Base-by-base conservation (phyloP, 1,140 invertebrate species). In the Pseudobourletiella spinata region DNA sequence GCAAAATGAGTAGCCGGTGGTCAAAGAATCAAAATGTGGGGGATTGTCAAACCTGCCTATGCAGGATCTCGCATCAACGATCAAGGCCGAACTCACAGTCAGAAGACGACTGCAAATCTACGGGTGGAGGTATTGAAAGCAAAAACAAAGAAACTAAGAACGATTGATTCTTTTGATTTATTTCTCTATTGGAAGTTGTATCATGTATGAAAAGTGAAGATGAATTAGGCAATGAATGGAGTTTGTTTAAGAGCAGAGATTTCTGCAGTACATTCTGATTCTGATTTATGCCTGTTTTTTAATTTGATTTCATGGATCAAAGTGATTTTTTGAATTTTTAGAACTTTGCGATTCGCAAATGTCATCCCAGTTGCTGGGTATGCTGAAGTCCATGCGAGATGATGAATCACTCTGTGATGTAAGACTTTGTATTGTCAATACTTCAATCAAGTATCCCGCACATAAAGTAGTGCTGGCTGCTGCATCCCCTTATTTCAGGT, bases 381-480 rank as follows among this genome's bases (percentile, higher is more conserved):
- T 64, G 15, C 35, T 71, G n/a, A 70, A 70, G 48, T 59, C 59
- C 15, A 70, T 71, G 66, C 44, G 66, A 18, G 68, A 70, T 30
- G 63, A 65, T 44, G 68, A 68, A 46, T 63, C 64, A 8, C 63
- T 71, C 3, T 71, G 70, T 70, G 70, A 71, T 57, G 70, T 71
- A n/a, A 64, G 29, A 16, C 51, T 71, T 14, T 58, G 61, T 60
- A 63, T 71, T 42, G 68, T 61, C 25, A 63, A 59, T 18, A 60
- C 62, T 43, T 57, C 52, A 16, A 66, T 74, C n/a, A 77, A 78
- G 65, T 75, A 80, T n/a, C 71, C 73, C 3, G 82, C 81, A n/a
- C 83, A 84, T 71, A 81, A 80, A 71, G 76, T 80, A 56, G 77
- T 84, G 2, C 72, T 84, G 8, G 77, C 81, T 20, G 76, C 82